Base-by-base conservation (phyloP, 2,113 vertebrate genomes). In the Macquaria australasica region DNA sequence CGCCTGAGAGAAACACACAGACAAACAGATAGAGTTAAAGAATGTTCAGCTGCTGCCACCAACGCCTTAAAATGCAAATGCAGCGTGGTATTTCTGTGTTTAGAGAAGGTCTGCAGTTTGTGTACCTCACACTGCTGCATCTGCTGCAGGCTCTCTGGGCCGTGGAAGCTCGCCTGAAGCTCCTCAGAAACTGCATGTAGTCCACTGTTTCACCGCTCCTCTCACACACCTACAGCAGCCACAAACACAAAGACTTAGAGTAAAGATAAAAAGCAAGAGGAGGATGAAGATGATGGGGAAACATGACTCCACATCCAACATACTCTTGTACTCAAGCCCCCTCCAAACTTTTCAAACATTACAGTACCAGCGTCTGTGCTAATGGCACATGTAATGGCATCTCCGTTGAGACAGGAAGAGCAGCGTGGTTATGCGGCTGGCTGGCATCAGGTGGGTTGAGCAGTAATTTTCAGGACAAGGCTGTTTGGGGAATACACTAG, bases 401-500 rank as follows among this genome's bases (percentile, higher is more conserved):
- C 64, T 87, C 81, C 8, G 37, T 75, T 72, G 78, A 82, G 81
- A 70, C 25, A 0, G 20, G 37, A n/a, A 37, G 74, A 70, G 64
- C 15, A 20, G 58, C 2, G 18, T 25, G 45, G 20, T 28, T 74
- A 76, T 85, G 69, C 16, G 28, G 14, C 71, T 66, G 43, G 82
- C 69, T 82, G 73, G 60, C 70, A 41, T 78, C 77, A 74, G 69
- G 79, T 79, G 84, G 39, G 56, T 39, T 84, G 67, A 90, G 68
- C 81, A 45, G 82, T 89, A 89, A 90, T 88, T 85, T 92, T 87
- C 73, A 73, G 80, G 62, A 78, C 8, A 34, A 82, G 45, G 39
- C 67, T 71, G 81, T 41, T 70, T 15, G 50, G 91, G 88, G 90
- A 92, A 90, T 92, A 64, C 25, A 53, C 51, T 66, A 73, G 82